Base-by-base conservation (phyloP, 2,888 invertebrate genomes). In the Lasioglossum villosulum region DNA sequence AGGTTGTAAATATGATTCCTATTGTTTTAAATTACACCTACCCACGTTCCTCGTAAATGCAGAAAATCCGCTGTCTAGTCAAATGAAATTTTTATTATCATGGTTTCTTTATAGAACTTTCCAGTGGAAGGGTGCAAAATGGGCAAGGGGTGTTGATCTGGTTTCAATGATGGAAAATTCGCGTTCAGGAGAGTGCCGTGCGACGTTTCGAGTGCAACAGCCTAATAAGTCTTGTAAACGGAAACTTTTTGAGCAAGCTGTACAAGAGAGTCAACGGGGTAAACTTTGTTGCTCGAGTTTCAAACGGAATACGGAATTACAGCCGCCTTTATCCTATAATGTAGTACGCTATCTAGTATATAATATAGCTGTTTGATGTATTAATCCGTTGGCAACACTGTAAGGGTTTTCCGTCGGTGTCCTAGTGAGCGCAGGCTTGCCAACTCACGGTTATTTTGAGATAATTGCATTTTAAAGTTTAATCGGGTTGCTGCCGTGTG, bases 401-500 rank as follows among this genome's bases (percentile, higher is more conserved):
- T 76, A 84, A 80, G 85, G 84, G 84, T 52, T 73, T 27, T 73
- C 8, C 27, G 48, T 52, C 52, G 80, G 76, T 45, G 66, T 34
- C 76, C 76, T 76, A 76, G 78, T 74, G 14, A 83, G 72, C 34
- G 42, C 19, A 75, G 68, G 80, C 75, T 75, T 42, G 84, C 76
- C 59, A 80, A 80, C 84, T 74, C 74, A 80, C 80, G 76, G 84
- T 85, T 85, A 84, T 85, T 85, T 85, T 85, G 42, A 79, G 84
- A 84, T 85, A 85, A 85, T 85, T 85, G 80, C 84, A 84, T 85
- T 85, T 85, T 85, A 84, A 85, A 85, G 80, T 84, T 80, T 85
- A 84, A 85, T 85, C 80, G 52, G 16, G 80, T 74, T 30, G 39
- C 76, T n/a, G 16, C 52, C 59, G 34, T 34, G 63, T 39, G 71